Conservation (phyloP, 92 coral and sea anemone genomes). For the Isaurus tuberculatus region DNA sequence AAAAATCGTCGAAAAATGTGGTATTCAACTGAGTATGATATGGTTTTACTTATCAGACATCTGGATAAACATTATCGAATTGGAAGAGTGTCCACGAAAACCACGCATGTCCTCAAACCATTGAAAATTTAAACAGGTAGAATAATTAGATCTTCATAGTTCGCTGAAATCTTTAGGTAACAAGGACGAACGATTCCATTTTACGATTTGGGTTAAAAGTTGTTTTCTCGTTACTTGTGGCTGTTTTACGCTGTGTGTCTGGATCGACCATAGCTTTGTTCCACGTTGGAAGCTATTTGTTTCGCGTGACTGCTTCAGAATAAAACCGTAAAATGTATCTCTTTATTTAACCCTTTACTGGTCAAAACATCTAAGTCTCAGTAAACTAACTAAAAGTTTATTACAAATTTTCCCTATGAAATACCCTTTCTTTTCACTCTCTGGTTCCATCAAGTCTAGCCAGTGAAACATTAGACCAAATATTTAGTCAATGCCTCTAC, state of each 20-base stretch:
- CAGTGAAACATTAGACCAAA: constrained; percentile 41
- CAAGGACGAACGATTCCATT: background rate
- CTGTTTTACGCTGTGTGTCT: background rate
- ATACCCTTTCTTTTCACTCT: background rate
- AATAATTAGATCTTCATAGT: background rate
- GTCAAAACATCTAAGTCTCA: no score
- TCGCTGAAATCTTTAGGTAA: background rate
- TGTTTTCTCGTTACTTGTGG: background rate
- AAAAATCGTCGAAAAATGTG: background rate
- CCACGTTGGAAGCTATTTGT: background rate
- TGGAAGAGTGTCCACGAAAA: background rate
- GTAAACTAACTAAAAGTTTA: background rate
- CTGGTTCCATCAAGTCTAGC: constrained; percentile 25
- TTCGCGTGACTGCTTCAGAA: no score
- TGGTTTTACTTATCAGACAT: background rate
- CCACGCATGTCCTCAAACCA: background rate
- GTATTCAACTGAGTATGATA: background rate
- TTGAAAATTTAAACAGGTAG: background rate
- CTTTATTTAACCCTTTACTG: no score
- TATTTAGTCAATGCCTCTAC: background rate
- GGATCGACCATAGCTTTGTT: background rate
- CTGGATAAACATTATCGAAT: background rate
- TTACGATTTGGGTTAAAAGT: background rate
- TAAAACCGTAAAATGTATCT: no score
- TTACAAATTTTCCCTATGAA: background rate